Base-by-base conservation (phyloP, 2,797 vertebrate genomes). In the Erpetoichthys calabaricus region DNA sequence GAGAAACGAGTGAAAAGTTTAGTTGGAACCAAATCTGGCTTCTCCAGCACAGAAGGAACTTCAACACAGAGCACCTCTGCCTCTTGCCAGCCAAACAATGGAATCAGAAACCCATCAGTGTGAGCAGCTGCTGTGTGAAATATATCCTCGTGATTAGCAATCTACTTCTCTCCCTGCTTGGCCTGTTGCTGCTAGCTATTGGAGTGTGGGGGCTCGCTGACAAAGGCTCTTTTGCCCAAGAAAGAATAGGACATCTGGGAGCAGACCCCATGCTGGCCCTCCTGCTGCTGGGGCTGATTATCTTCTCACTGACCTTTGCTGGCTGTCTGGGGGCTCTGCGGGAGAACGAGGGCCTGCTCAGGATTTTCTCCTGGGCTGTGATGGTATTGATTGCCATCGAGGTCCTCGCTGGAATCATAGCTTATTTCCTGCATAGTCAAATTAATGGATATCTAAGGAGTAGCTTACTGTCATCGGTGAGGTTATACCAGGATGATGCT, bases 141-240 rank as follows among this genome's bases (percentile, higher is more conserved):
- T 85, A 77, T 62, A 58, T 89, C 45, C 65, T 82, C 59, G 74
- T 92, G 65, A 44, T 83, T 4, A 83, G 77, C 73, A 95, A 91
- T 70, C 73, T 92, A 58, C 42, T 84, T 45, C 89, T 92, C 72
- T 83, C 86, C 5, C 70, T 86, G 42, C 64, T 91, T 57, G 85
- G 89, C 25, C 75, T 91, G 44, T 50, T 83, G 56, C 59, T 74
- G 42, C 75, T 96, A 7, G 75, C 75, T 0, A 4, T 86, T 1
- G 91, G 91, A 6, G 61, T 93, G 47, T 94, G 91, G 92, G 93
- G 92, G 45, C 82, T 97, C 55, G 62, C 86, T 5, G 80, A 76
- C 68, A 96, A 92, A 67, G 81, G 84, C 53, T 86, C 84, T 0
- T 78, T 86, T 7, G 65, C 72, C 5, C 77, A 71, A 42, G 78